phyloP scores from a whole-genome alignment of 2,113 vertebrate species.

The Malaclemys terrapin region DNA sequence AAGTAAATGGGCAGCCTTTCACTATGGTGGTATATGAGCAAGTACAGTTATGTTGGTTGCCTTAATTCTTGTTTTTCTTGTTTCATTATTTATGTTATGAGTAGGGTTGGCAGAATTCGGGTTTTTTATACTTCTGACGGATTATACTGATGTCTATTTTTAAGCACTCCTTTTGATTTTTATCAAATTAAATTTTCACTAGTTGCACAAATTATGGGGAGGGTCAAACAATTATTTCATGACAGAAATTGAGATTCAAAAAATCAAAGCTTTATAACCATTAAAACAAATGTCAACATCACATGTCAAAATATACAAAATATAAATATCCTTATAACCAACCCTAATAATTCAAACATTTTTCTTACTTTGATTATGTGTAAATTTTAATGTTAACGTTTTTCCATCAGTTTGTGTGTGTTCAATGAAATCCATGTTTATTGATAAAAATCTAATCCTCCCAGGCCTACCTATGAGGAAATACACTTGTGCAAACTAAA shows the following conservation, averaged over 20 bases:
- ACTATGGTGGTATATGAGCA: rapidly evolving
- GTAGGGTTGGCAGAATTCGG: neutral
- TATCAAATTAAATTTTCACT: neutral
- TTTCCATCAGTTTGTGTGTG: neutral
- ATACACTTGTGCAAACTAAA: neutral
- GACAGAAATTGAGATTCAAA: neutral
- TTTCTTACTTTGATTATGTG: neutral
- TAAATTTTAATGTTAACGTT: neutral
- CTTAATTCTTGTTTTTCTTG: neutral
- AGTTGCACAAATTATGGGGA: neutral
- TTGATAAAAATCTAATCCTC: neutral
- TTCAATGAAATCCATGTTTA: neutral
- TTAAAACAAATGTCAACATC: neutral
- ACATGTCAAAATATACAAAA: neutral
- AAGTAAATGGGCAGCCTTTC: rapidly evolving
- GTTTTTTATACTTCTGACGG: neutral
- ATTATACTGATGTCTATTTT: neutral
- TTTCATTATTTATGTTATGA: neutral
- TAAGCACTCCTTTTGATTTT: no score
- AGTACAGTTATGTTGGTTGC: neutral
- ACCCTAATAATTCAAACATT: neutral
- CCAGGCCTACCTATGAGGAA: neutral
- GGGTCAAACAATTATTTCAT: neutral
- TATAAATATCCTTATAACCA: neutral
- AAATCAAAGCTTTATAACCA: neutral